These are phyloP conservation scores for Nemotelus nigrinus DNA, from an alignment of 2,888 invertebrate species.

Conservation along the genomic window DNA sequence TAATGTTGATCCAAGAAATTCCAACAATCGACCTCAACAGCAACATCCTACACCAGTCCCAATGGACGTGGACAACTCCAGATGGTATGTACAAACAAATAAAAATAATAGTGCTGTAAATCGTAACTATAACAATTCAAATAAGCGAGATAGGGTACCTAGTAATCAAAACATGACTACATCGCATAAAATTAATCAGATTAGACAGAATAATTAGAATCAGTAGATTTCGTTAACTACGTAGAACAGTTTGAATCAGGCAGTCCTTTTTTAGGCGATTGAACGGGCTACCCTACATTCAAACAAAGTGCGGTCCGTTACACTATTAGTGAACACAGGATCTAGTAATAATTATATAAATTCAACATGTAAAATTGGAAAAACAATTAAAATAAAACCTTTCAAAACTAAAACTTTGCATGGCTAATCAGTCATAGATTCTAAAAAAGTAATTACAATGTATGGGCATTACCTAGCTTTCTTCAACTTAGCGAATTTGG, in stretches of 20 bases:
- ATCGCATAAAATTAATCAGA: too few species aligned
- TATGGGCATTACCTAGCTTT: background rate
- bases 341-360: background rate
- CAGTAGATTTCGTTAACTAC: background rate
- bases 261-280: background rate
- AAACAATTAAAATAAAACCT: background rate
- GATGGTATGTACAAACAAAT: background rate
- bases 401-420: background rate
- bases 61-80: background rate
- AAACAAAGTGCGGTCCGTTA: background rate
- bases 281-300: background rate
- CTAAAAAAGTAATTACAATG: background rate
- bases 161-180: too few species aligned
- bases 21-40: too few species aligned
- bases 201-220: background rate
- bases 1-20: too few species aligned
- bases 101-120: too few species aligned
- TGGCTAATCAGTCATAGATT: background rate
- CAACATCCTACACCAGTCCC: background rate
- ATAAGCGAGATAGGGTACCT: background rate
- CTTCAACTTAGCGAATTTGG: background rate
- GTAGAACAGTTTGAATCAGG: background rate
- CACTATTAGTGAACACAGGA: background rate
- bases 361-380: background rate
- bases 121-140: too few species aligned